Evolutionary conservation across 1,140 invertebrate species (phyloP), one percentile per base, ranked within the genome.

Genomic region (Tribolium madens): DNA sequence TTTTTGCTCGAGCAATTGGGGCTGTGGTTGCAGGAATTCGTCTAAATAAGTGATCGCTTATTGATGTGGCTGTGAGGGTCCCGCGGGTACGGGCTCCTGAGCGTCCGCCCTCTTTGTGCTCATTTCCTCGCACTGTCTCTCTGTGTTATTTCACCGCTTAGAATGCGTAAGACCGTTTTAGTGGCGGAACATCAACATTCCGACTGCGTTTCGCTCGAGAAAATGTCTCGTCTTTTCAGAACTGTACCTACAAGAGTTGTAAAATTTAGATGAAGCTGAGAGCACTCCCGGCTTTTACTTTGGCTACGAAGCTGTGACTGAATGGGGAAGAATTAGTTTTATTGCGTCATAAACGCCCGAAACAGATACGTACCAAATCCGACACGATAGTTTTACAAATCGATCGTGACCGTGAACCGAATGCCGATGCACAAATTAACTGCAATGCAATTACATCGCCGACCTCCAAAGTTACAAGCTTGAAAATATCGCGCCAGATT

Each of bases 131-230:
- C 57, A 64, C 21, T 26, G 6, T 33, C 26, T 64, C 73, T 68
- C 73, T 68, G 48, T 64, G 73, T 75, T 75, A 75, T 75, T 75
- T 75, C 48, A 75, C 53, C 73, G 69, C 69, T 75, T 64, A 75
- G 64, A 75, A 75, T 75, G 73, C 53, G 73, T 53, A 75, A 60
- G 73, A 31, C 73, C 53, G 21, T 75, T 75, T 64, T 75, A 64
- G 64, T 75, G 73, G 73, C 42, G 64, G 53, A 60, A 64, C 73
- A 75, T 75, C 73, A 75, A 68, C 73, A 75, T 75, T 75, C 73
- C 73, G 73, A 46, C 26, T 75, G 60, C 73, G 73, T 75, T 50
- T 68, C 46, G 14, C 18, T 72, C 21, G 46, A 12, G 46, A 50
- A 52, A 50, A 52, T 26, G 70, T 52, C 21, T 26, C 70, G 70